phyloP scores from a whole-genome alignment of 1,140 invertebrate species.

The Dinothrombium tinctorium region DNA sequence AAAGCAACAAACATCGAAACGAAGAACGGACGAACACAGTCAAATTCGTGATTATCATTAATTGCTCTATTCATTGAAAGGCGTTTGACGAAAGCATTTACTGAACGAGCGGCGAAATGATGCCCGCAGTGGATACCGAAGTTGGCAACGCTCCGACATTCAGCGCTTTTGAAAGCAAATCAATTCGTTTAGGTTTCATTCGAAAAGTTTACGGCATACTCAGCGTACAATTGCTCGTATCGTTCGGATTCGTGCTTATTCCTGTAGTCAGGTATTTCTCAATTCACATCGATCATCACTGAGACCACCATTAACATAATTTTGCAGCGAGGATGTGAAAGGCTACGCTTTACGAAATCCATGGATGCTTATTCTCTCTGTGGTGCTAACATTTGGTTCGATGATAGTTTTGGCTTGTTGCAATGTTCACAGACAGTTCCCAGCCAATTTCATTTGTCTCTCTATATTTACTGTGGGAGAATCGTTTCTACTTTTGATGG shows the following conservation, averaged over 20 bases:
- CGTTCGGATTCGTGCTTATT: constrained; percentile 22
- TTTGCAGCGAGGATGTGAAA: constrained; percentile 14
- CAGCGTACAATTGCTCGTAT: constrained; percentile 23
- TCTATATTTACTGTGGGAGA: constrained; percentile 33
- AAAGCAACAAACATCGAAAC: no score
- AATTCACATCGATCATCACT: no score
- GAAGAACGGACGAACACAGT: no score
- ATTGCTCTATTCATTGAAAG: no score
- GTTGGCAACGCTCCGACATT: no score
- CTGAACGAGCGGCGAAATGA: no score
- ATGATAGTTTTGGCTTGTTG: constrained; percentile 50
- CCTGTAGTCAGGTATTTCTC: no score
- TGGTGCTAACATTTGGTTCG: neutral
- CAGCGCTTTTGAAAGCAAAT: neutral
- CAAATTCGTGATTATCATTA: no score
- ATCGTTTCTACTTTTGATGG: constrained; percentile 1
- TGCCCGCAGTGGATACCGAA: no score
- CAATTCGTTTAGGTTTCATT: constrained; percentile 20
- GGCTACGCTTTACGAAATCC: neutral
- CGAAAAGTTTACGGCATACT: constrained; percentile 27
- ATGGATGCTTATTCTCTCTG: neutral
- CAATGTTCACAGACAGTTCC: constrained; percentile 49
- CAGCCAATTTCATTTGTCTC: constrained; percentile 69
- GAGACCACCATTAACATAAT: no score
- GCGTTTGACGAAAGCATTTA: no score